Evolutionary conservation across 2,113 vertebrate species (phyloP).

Genomic region (Campylomormyrus tamandua): DNA sequence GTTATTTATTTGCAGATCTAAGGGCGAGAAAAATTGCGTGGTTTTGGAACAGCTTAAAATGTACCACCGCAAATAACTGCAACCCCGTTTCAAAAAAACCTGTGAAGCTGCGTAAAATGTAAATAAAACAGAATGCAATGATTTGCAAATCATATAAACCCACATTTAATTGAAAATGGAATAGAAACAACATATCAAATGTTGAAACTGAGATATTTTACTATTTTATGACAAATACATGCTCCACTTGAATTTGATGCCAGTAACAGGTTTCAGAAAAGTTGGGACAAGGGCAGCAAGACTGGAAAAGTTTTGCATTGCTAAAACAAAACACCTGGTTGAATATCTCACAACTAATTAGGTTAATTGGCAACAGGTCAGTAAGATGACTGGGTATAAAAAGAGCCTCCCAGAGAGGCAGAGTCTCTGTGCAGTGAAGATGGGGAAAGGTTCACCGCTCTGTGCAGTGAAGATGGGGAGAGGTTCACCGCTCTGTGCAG

Average conservation of each 20-base stretch:
- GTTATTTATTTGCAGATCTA: conserved; percentile 11
- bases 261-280: not conserved
- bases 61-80: conserved; percentile 6
- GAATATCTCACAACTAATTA: not conserved
- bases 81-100: not conserved
- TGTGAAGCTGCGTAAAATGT: not conserved
- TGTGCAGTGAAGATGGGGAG: not conserved
- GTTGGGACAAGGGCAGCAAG: not conserved
- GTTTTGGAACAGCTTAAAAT: conserved; percentile 15
- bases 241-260: not conserved
- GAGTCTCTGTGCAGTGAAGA: not conserved
- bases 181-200: not conserved
- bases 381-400: not conserved
- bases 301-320: not conserved
- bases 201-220: not conserved
- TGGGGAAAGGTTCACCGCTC: not conserved
- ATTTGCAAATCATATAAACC: not conserved
- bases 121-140: not conserved
- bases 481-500: not conserved
- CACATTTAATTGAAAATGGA: not conserved
- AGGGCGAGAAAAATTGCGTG: not conserved
- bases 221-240: not conserved
- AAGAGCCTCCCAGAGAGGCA: not conserved
- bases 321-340: not conserved
- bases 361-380: not conserved